Evolutionary conservation across 2,888 invertebrate species (phyloP), one percentile per base, ranked within the genome.

Genomic region (Nomada fucata): DNA sequence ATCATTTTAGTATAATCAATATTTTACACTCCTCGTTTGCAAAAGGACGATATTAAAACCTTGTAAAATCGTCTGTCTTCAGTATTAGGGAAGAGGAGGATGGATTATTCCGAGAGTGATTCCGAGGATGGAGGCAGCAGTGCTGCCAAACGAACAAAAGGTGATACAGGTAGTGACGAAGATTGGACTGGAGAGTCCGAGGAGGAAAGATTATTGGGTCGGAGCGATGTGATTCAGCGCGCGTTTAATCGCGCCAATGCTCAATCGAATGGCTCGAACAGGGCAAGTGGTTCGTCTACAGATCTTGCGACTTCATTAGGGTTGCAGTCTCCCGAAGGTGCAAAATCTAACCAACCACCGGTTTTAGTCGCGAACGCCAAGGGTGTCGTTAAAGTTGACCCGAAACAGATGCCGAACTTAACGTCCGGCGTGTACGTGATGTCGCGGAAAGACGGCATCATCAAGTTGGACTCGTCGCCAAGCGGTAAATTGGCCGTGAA

Each of bases 361-460:
- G 93, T 92, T n/a, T 88, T 95, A 44, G 94, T 95, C 11, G 95
- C 95, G 0, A 95, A 95, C 85, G 94, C 95, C 0, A 96, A 96
- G 92, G 96, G 96, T 18, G 96, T 97, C 70, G 96, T 97, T 79
- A 96, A 96, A 93, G 96, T 97, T 26, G 96, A 96, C 92, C 96
- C 96, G 63, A 96, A 96, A 90, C 96, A 96, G 92, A 95, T 96
- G 94, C 96, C 96, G 26, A 94, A 94, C 57, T 91, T 95, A 70
- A 94, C 95, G 87, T 94, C 95, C 89, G 96, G 96, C 87, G 96
- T 97, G 55, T 97, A 97, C 91, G 96, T 97, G 74, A 96, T 97
- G 96, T 96, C 96, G 11, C 96, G 96, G 92, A 96, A 96, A 86
- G 96, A 96, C 53, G 96, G 96, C 59, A 96, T 96, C 70, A 96